Conservation (phyloP, 2,888 invertebrate genomes). For the Unio delphinus region DNA sequence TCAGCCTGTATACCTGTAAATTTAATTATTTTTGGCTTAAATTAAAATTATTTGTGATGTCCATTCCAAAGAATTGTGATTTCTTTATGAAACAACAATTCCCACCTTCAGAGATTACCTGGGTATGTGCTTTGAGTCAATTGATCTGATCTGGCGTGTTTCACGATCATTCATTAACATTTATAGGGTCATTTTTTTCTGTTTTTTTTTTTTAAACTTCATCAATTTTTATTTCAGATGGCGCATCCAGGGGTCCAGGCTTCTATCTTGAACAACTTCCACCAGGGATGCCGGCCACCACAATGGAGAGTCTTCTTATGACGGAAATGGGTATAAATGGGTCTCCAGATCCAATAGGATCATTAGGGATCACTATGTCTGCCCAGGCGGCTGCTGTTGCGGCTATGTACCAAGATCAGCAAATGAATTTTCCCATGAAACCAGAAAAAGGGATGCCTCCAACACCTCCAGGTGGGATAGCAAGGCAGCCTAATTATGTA, state of each 20-base stretch:
- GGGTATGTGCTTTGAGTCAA: too few relatives aligned
- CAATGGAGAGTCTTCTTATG: constrained; percentile 24
- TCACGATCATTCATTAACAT: background rate
- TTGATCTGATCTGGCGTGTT: too few relatives aligned
- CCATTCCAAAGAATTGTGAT: too few relatives aligned
- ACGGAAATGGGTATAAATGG: constrained; percentile 13
- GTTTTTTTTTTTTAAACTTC: background rate
- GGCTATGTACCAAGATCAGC: constrained; percentile 36
- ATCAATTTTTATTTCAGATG: constrained; percentile 18
- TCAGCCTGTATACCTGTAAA: too few relatives aligned
- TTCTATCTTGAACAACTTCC: constrained; percentile 44
- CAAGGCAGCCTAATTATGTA: too few relatives aligned
- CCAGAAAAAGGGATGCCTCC: constrained; percentile 53
- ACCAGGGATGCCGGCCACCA: constrained; percentile 16
- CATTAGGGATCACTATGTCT: constrained; percentile 19
- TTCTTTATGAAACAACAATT: too few relatives aligned
- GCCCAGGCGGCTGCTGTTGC: constrained; percentile 28
- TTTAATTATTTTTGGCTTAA: too few relatives aligned
- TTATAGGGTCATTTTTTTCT: background rate
- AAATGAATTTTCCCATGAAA: constrained; percentile 48
- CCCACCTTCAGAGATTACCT: too few relatives aligned
- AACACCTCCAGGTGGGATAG: constrained; percentile 50
- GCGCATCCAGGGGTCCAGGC: constrained; percentile 28
- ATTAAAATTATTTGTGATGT: too few relatives aligned
- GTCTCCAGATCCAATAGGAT: constrained; percentile 17